Conservation (phyloP, 2,113 vertebrate genomes). For the Euleptes europaea region DNA sequence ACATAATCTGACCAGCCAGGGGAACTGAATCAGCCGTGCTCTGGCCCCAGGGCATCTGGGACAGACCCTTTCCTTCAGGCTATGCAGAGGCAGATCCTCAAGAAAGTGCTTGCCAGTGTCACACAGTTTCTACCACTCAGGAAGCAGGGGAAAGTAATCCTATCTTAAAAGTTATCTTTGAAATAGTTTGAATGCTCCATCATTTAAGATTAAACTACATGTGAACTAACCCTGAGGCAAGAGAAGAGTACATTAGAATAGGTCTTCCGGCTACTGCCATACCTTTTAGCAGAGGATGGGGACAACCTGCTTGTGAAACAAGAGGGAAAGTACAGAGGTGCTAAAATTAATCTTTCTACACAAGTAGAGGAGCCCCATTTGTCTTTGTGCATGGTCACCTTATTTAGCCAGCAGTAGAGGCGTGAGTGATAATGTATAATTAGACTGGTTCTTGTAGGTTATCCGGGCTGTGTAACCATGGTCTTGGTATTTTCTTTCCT, state of each 20-base stretch:
- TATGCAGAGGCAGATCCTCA: not conserved
- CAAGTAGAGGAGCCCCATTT: not conserved
- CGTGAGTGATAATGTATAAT: not conserved
- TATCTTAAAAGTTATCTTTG: not conserved
- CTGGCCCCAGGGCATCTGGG: not conserved
- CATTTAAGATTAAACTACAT: not conserved
- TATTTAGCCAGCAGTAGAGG: not conserved
- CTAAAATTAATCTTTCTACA: not conserved
- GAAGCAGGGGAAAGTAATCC: not conserved
- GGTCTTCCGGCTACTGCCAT: not conserved
- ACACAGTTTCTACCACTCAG: not conserved
- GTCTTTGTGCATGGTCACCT: not conserved
- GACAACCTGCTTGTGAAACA: too few species aligned
- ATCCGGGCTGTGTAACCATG: too few species aligned
- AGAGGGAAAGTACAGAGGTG: not conserved
- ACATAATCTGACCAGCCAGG: not conserved
- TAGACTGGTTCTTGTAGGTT: too few species aligned
- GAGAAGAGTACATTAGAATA: not conserved
- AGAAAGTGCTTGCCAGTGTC: not conserved
- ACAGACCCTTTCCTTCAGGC: not conserved
- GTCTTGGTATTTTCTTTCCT: too few species aligned
- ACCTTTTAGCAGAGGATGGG: not conserved
- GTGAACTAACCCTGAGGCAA: not conserved
- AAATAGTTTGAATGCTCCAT: not conserved
- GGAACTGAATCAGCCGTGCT: not conserved